phyloP scores from a whole-genome alignment of 2,113 vertebrate genomes.

The Neopipo cinnamomea region DNA sequence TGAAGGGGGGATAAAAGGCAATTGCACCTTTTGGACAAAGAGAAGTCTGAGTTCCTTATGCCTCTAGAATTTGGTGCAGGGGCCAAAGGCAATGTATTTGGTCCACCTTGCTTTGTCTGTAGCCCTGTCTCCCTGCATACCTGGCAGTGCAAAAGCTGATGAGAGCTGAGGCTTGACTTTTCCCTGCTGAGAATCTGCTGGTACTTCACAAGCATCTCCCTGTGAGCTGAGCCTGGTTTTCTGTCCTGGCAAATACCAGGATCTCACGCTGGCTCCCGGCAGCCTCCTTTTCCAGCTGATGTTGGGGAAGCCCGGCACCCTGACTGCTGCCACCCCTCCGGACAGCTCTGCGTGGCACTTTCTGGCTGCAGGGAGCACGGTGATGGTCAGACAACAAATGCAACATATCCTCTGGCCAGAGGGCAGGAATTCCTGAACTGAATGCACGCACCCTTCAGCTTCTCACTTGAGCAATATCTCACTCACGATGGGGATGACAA shows the following conservation, averaged over 20 bases:
- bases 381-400: not conserved
- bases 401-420: not conserved
- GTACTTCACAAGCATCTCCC: not conserved
- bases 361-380: not conserved
- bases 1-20: not conserved
- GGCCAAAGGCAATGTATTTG: not conserved
- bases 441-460: not conserved
- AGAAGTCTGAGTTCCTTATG: not conserved
- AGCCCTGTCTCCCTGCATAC: not conserved
- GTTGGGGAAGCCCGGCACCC: not conserved
- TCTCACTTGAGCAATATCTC: not conserved
- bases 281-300: not conserved
- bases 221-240: not conserved
- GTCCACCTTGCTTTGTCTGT: not conserved
- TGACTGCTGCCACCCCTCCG: not conserved
- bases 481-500: fast-evolving
- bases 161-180: not conserved
- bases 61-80: not conserved
- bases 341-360: not conserved
- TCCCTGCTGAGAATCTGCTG: not conserved
- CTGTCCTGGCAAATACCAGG: fast-evolving
- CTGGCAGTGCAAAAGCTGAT: not conserved
- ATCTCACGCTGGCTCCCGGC: fast-evolving
- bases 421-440: not conserved
- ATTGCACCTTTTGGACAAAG: not conserved